These are phyloP conservation scores for Lithobius niger DNA, from an alignment of 1,140 invertebrate genomes.

Conservation along the genomic window DNA sequence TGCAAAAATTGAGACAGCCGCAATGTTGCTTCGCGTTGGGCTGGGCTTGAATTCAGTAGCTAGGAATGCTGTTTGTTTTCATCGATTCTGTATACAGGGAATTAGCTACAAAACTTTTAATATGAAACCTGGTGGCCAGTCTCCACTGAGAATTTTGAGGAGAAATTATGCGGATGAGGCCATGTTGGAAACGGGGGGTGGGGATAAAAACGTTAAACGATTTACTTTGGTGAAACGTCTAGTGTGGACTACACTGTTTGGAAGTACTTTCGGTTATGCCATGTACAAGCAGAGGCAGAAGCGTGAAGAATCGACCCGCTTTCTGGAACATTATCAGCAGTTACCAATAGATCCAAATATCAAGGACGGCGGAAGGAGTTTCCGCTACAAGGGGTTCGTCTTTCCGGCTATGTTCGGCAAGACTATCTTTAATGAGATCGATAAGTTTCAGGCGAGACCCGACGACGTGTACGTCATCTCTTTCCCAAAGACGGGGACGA, in stretches of 20 bases:
- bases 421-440: slow-evolving; percentile 22
- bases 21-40: too few species aligned
- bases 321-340: slow-evolving; percentile 14
- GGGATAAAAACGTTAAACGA: too few species aligned
- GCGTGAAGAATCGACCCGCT: slow-evolving; percentile 1
- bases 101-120: too few species aligned
- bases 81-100: too few species aligned
- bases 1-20: too few species aligned
- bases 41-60: too few species aligned
- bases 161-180: too few species aligned
- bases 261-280: slow-evolving; percentile 12
- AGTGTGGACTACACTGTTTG: slow-evolving; percentile 14
- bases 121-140: too few species aligned
- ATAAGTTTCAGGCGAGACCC: slow-evolving; percentile 26
- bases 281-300: slow-evolving; percentile 12
- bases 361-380: slow-evolving; percentile 10
- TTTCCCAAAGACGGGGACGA: slow-evolving; percentile 36
- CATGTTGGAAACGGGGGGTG: too few species aligned
- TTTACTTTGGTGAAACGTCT: slow-evolving; percentile 15
- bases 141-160: too few species aligned
- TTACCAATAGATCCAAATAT: slow-evolving; percentile 14
- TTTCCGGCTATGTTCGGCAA: slow-evolving; percentile 20
- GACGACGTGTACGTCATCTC: slow-evolving; percentile 32
- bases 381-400: slow-evolving; percentile 20
- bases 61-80: too few species aligned